Percentiles rank a stretch among this genome's conserved stretches.
Evolutionary conservation across 1,140 invertebrate species (phyloP).

Genomic region (Harlomillsia oculata): DNA sequence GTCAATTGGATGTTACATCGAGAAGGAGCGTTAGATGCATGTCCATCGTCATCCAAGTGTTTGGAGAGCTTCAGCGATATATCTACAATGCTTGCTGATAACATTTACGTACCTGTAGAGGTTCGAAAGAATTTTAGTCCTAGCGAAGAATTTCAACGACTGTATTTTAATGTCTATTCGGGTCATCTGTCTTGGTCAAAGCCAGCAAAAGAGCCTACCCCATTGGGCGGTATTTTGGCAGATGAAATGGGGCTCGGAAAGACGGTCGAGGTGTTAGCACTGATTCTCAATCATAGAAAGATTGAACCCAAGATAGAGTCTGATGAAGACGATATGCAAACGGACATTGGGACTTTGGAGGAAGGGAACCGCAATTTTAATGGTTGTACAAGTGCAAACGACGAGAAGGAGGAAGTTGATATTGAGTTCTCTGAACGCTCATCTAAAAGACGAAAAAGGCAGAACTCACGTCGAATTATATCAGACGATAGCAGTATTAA

Average conservation of each 20-base stretch:
- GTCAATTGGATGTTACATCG: slow-evolving; percentile 59
- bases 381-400: neutral
- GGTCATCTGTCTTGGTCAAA: slow-evolving; percentile 40
- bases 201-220: slow-evolving; percentile 38
- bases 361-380: neutral
- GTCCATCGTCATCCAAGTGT: neutral
- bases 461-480: no score
- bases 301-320: neutral
- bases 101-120: slow-evolving; percentile 32
- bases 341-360: neutral
- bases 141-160: slow-evolving; percentile 36
- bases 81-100: slow-evolving; percentile 20
- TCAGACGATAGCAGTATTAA: no score
- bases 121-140: slow-evolving; percentile 40
- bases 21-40: slow-evolving; percentile 40
- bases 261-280: slow-evolving; percentile 64
- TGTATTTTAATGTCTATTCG: slow-evolving; percentile 45
- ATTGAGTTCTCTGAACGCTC: neutral
- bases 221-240: slow-evolving; percentile 51
- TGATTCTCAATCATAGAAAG: slow-evolving; percentile 53
- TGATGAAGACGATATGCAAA: neutral
- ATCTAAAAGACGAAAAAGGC: no score
- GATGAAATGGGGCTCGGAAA: slow-evolving; percentile 81
- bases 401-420: neutral
- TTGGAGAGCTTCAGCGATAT: slow-evolving; percentile 28